Evolutionary conservation across 2,797 vertebrate species (phyloP).

Genomic region (Notolepis coatsorum): DNA sequence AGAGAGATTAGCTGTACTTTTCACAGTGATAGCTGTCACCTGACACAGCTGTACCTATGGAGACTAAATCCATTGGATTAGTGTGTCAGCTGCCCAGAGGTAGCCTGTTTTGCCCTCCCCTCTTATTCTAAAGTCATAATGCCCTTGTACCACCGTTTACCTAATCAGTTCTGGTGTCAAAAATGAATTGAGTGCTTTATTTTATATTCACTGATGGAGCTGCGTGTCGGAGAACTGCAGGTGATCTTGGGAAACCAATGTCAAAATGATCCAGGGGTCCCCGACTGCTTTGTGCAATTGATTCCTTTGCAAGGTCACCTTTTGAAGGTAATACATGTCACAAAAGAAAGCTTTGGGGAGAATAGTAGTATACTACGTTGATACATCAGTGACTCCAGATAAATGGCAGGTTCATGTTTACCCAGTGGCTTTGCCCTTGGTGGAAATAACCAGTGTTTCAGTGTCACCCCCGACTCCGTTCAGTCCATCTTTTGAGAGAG

Average conservation of each 20-base stretch:
- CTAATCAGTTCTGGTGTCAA: background rate
- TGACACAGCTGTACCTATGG: conserved; percentile 36
- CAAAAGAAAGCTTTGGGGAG: background rate
- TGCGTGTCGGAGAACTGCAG: background rate
- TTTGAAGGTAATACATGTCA: background rate
- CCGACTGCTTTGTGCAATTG: background rate
- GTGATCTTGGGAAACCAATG: background rate
- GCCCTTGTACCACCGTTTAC: background rate
- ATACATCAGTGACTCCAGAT: background rate
- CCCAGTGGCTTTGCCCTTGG: background rate
- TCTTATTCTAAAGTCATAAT: background rate
- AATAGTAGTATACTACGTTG: background rate
- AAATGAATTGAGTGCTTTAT: too few species aligned
- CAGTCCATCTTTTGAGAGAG: background rate
- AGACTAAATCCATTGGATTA: conserved; percentile 29
- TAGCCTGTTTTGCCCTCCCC: background rate
- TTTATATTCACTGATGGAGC: background rate
- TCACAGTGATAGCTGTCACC: conserved; percentile 17
- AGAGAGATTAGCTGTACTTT: conserved; percentile 38
- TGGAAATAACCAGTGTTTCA: background rate
- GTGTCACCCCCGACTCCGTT: background rate
- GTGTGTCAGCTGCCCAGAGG: background rate
- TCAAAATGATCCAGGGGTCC: background rate
- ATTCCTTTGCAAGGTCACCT: background rate
- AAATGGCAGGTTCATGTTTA: background rate